phyloP scores from a whole-genome alignment of 2,888 invertebrate species.

The Ochlodes sylvanus region DNA sequence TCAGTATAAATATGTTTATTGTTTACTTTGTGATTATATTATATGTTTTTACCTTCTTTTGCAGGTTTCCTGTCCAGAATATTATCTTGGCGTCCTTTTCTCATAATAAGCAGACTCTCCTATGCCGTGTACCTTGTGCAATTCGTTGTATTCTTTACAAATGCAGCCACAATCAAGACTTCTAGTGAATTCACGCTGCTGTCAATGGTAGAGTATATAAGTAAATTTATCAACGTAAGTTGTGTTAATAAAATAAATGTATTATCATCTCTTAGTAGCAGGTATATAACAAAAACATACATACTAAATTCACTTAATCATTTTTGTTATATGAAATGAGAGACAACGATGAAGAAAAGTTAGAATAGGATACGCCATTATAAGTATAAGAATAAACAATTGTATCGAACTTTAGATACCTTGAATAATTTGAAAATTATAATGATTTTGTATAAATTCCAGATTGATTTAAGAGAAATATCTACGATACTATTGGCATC shows the following conservation, averaged over 20 bases:
- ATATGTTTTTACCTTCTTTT: constrained; percentile 38
- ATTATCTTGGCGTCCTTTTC: constrained; percentile 82
- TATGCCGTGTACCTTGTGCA: constrained; percentile 88
- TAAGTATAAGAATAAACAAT: too few relatives aligned
- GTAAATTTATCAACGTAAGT: too few relatives aligned
- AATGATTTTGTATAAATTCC: constrained; percentile 31
- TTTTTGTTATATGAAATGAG: too few relatives aligned
- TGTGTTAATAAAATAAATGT: too few relatives aligned
- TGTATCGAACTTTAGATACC: too few relatives aligned
- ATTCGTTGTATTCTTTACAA: constrained; percentile 88
- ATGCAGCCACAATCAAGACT: constrained; percentile 86
- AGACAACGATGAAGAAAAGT: too few relatives aligned
- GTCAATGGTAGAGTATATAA: constrained; percentile 77
- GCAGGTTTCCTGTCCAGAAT: constrained; percentile 79
- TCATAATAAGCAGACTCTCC: constrained; percentile 87
- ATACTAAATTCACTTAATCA: too few relatives aligned
- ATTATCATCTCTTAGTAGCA: too few relatives aligned
- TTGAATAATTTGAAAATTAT: neutral
- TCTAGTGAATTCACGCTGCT: constrained; percentile 84
- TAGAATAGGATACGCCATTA: too few relatives aligned
- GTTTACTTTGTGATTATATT: neutral
- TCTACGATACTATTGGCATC: constrained; percentile 80
- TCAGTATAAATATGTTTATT: too few relatives aligned
- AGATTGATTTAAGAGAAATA: constrained; percentile 76
- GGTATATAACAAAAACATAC: too few relatives aligned